Percentiles rank a stretch among this genome's conserved stretches.
phyloP scores from a whole-genome alignment of 2,888 invertebrate species.

The Oithona nana region DNA sequence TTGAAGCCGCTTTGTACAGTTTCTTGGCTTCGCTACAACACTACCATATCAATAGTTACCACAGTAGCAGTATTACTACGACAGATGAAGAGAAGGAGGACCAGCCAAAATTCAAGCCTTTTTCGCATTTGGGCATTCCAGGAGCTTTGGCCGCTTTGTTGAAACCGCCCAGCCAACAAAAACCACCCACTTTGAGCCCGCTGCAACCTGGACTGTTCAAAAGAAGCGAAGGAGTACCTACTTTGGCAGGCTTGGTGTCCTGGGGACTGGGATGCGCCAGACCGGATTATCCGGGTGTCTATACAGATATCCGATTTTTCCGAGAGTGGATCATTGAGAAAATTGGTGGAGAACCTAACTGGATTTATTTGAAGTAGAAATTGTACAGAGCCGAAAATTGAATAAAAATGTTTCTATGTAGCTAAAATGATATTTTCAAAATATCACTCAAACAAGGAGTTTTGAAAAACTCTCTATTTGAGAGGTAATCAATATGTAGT shows the following conservation, averaged over 20 bases:
- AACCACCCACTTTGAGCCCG: neutral
- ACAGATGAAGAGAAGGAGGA: neutral
- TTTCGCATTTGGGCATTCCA: neutral
- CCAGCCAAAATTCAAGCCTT: neutral
- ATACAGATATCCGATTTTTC: neutral
- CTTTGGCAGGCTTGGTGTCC: neutral
- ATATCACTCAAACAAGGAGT: no score
- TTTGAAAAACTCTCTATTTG: no score
- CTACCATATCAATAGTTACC: neutral
- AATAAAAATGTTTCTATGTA: no score
- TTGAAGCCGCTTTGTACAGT: neutral
- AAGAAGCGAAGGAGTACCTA: neutral
- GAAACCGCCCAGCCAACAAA: neutral
- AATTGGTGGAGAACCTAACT: slow-evolving; percentile 1
- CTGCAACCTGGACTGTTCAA: neutral
- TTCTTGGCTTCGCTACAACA: neutral
- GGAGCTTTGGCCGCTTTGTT: neutral
- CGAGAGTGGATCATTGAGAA: neutral
- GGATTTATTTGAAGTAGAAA: neutral
- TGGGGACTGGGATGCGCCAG: neutral
- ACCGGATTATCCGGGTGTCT: neutral
- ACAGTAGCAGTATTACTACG: neutral
- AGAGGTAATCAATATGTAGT: no score
- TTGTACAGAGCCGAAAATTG: no score
- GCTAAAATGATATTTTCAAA: no score